A percentile compares a stretch with the other conserved stretches of the same genome.
These are phyloP conservation scores for Nysson spinosus DNA, from an alignment of 2,888 invertebrate species.

Conservation along the genomic window DNA sequence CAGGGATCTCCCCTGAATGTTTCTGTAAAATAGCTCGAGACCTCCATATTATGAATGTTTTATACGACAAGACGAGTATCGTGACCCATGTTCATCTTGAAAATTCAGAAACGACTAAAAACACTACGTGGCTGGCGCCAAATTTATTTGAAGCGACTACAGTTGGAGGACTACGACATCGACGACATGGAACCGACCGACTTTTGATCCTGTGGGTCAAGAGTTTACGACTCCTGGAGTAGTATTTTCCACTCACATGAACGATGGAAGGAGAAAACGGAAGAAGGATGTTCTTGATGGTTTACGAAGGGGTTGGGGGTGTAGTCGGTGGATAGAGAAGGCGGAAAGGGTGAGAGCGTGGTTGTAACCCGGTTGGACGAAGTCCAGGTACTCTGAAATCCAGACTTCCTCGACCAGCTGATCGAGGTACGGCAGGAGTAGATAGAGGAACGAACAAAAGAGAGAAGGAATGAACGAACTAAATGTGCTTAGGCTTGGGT, in stretches of 20 bases:
- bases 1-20: neutral
- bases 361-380: conserved; percentile 75
- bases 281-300: conserved; percentile 19
- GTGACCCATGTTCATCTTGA: neutral
- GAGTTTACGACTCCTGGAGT: conserved; percentile 32
- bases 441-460: conserved; percentile 12
- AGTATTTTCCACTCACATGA: conserved; percentile 22
- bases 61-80: neutral
- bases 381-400: conserved; percentile 66
- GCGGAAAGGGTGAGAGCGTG: conserved; percentile 38
- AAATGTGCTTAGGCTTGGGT: conserved; percentile 35
- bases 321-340: conserved; percentile 28
- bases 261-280: conserved; percentile 30
- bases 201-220: conserved; percentile 36
- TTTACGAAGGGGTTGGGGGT: conserved; percentile 11
- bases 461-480: conserved; percentile 12
- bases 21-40: neutral
- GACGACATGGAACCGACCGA: conserved; percentile 39
- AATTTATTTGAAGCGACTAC: neutral
- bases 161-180: no score
- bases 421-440: conserved; percentile 62
- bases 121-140: neutral
- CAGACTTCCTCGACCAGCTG: conserved; percentile 70
- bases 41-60: conserved; percentile 3
- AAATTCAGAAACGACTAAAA: neutral